Conservation (phyloP, 1,140 invertebrate species). For the Pseudoatta argentina region DNA sequence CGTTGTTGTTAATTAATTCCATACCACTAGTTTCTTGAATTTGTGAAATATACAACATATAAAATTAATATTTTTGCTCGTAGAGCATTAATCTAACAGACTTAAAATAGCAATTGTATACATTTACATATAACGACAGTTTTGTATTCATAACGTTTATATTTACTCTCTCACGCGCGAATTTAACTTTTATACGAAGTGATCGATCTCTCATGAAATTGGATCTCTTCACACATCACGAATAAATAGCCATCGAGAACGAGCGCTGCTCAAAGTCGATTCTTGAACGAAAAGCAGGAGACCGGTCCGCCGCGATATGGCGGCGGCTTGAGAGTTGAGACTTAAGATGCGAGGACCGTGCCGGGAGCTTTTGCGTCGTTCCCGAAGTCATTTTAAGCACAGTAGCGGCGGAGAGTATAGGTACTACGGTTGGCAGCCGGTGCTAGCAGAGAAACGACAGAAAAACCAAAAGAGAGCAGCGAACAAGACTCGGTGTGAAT, state of each 20-base stretch:
- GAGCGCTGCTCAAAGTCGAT: slow-evolving; percentile 23
- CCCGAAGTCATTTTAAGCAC: slow-evolving; percentile 79
- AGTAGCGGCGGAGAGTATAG: slow-evolving; percentile 35
- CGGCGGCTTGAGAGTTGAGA: background rate
- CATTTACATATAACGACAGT: background rate
- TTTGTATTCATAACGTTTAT: background rate
- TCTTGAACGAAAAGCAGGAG: background rate
- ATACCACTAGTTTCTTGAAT: background rate
- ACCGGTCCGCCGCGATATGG: slow-evolving; percentile 52
- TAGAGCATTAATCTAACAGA: background rate
- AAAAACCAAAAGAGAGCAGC: slow-evolving; percentile 81
- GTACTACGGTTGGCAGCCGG: slow-evolving; percentile 62
- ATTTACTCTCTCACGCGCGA: background rate
- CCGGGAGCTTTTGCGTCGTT: slow-evolving; percentile 63
- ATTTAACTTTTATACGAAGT: slow-evolving; percentile 10
- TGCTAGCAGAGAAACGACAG: slow-evolving; percentile 68
- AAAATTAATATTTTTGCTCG: background rate
- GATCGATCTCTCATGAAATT: slow-evolving; percentile 35
- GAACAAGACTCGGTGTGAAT: slow-evolving; percentile 84
- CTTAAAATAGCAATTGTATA: background rate
- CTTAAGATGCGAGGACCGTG: background rate
- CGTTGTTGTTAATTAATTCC: background rate
- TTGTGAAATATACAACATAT: background rate
- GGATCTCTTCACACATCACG: slow-evolving; percentile 5
- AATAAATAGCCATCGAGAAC: slow-evolving; percentile 1